A percentile compares a stretch with the other conserved stretches of the same genome.
These are phyloP conservation scores for Dicroscelio sp. DNA, from an alignment of 2,888 invertebrate genomes.

Conservation along the genomic window DNA sequence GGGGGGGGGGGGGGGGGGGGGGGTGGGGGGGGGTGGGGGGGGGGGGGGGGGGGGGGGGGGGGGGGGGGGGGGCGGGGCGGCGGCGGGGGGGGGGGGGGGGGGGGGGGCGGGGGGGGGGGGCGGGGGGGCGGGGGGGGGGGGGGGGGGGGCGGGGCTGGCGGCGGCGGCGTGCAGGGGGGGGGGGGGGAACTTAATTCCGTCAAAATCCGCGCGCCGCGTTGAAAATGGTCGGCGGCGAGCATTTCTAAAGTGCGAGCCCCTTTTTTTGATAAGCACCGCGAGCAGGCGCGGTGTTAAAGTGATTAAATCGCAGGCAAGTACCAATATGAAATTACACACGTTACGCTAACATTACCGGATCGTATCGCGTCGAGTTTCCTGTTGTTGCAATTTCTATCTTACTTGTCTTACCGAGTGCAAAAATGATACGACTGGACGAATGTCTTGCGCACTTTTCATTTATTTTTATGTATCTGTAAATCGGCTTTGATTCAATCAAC, in stretches of 20 bases:
- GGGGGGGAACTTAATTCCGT: no score
- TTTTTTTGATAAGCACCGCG: slow-evolving; percentile 53
- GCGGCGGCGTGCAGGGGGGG: no score
- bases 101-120: no score
- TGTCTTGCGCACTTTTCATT: slow-evolving; percentile 9
- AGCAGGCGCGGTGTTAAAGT: slow-evolving; percentile 82
- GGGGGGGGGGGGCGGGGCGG: no score
- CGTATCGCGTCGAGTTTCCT: slow-evolving; percentile 88
- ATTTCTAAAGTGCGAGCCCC: slow-evolving; percentile 20
- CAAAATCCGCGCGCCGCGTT: background rate
- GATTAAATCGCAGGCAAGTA: slow-evolving; percentile 90
- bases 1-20: no score
- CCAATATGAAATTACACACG: slow-evolving; percentile 91
- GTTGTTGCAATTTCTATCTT: slow-evolving; percentile 87
- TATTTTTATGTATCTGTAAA: background rate
- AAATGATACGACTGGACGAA: slow-evolving; percentile 80
- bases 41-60: no score
- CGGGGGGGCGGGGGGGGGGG: no score
- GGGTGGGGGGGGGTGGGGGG: no score
- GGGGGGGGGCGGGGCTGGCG: no score
- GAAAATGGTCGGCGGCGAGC: slow-evolving; percentile 3
- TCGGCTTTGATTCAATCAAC: background rate
- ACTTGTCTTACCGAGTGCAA: slow-evolving; percentile 88
- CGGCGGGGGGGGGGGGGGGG: no score
- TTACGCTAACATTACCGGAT: slow-evolving; percentile 88